These are phyloP conservation scores for Drosophila sturtevanti DNA, from an alignment of 1,140 invertebrate genomes.

Conservation along the genomic window DNA sequence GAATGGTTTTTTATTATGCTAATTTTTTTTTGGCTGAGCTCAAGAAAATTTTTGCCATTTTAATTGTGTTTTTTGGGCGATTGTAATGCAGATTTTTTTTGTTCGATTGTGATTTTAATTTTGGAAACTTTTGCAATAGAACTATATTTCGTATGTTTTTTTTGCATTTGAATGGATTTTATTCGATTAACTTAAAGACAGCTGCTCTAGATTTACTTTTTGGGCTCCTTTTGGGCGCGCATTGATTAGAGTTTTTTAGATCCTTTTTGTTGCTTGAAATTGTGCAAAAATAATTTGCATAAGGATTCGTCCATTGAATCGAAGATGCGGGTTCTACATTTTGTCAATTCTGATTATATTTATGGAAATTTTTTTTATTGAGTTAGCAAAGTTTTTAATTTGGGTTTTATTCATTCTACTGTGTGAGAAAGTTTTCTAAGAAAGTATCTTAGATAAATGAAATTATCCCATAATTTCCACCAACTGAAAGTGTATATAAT, in stretches of 20 bases:
- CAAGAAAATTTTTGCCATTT: slow-evolving; percentile 58
- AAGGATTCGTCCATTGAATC: slow-evolving; percentile 17
- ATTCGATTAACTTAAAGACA: slow-evolving; percentile 59
- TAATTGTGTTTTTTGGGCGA: slow-evolving; percentile 71
- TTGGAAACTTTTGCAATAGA: slow-evolving; percentile 42
- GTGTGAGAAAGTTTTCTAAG: slow-evolving; percentile 33
- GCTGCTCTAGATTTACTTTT: slow-evolving; percentile 49
- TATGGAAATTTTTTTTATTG: slow-evolving; percentile 35
- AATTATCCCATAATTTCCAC: background rate
- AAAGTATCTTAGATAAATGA: background rate
- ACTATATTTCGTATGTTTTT: slow-evolving; percentile 49
- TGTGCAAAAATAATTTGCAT: slow-evolving; percentile 50
- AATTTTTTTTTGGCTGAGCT: slow-evolving; percentile 51
- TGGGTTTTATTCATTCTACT: slow-evolving; percentile 7
- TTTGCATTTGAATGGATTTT: slow-evolving; percentile 72
- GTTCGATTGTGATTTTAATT: slow-evolving; percentile 74
- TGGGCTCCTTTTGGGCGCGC: slow-evolving; percentile 14
- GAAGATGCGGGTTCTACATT: slow-evolving; percentile 36
- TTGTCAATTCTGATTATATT: slow-evolving; percentile 37
- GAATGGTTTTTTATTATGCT: slow-evolving; percentile 65
- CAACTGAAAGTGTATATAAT: no score
- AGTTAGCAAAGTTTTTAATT: slow-evolving; percentile 15
- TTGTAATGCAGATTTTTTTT: slow-evolving; percentile 81
- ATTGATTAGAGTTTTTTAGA: background rate
- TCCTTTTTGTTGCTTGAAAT: slow-evolving; percentile 18